Evolutionary conservation across 2,113 vertebrate genomes (phyloP), one percentile per base, ranked within the genome.

Genomic region (Heteronetta atricapilla): DNA sequence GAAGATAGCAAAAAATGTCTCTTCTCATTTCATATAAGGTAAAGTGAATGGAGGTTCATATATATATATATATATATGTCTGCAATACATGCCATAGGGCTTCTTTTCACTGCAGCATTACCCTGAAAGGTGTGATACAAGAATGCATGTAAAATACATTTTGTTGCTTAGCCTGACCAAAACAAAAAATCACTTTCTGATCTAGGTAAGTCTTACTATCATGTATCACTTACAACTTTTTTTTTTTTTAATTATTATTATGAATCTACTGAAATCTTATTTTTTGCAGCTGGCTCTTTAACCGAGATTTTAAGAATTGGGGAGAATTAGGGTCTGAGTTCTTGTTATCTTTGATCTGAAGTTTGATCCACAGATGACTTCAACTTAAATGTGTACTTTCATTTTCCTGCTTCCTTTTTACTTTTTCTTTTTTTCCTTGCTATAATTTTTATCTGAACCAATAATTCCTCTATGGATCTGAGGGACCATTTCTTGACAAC

Each of bases 111-210:
- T 88, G 48, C 8, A 2, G 53, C 8, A 2, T 86, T 93, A n/a
- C 25, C 26, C 21, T 63, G 42, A 78, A 67, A 42, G 42, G 40
- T 73, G 62, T 26, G 40, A 52, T 67, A 31, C 26, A 73, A 26
- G 38, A 91, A 82, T 87, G 81, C 48, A 22, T 87, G 52, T 56
- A 38, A 87, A 94, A 94, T 88, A 46, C 20, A 66, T 76, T 78
- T 4, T 34, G 18, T 22, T 68, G 58, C 33, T 82, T 85, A 7
- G 29, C n/a, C 16, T 62, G 42, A 11, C 17, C 15, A 56, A 33
- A 50, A 68, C 33, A 63, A 8, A 38, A 17, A 77, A 8, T 23
- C 34, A 6, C 6, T 76, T 69, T 13, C 62, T 53, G 29, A 26
- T 20, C 10, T 4, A 52, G 58, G 21, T 31, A 38, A 22, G 11